Base-by-base conservation (phyloP, 2,113 vertebrate species). In the Poicephalus meyeri region DNA sequence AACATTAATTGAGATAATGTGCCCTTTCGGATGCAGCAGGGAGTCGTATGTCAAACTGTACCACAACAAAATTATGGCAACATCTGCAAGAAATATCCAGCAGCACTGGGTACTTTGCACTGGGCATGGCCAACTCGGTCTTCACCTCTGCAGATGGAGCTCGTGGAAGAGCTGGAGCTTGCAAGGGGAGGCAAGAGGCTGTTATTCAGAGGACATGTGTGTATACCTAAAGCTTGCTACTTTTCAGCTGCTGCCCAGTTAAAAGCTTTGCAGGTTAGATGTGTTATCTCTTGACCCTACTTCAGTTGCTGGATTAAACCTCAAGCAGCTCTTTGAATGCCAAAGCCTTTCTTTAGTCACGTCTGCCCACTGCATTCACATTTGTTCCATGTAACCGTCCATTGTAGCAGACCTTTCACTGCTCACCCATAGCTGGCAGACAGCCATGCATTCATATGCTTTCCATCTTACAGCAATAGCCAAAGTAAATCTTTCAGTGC, bases 1-100 rank as follows among this genome's bases (percentile, higher is more conserved):
- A 96, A 97, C 98, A 98, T 98, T 97, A 98, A 97, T 97, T 96
- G 95, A 97, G 98, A 97, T 97, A 98, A 97, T 97, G 91, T 95
- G 68, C 93, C 94, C 96, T 97, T 96, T 96, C 82, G 84, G 94
- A 95, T 81, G 97, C 94, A 93, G 94, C 93, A 37, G 89, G 92
- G 97, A 94, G 92, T 65, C 74, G 84, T 95, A 89, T 16, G 96
- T 96, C 93, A 96, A 95, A 91, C 79, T 83, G 94, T 83, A 93
- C 84, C 91, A 50, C 92, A 96, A 96, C 96, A 95, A 94, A 97
- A 96, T 83, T 86, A 96, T 60, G 79, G 89, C 96, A 96, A 89
- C 97, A 96, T 97, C 97, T 96, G 95, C 91, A 93, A 61, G 91
- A 37, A 95, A 41, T 2, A 25, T 8, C 5, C 61, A 10, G 1